phyloP scores from a whole-genome alignment of 2,113 vertebrate genomes.

The Rhinolophus sinicus region DNA sequence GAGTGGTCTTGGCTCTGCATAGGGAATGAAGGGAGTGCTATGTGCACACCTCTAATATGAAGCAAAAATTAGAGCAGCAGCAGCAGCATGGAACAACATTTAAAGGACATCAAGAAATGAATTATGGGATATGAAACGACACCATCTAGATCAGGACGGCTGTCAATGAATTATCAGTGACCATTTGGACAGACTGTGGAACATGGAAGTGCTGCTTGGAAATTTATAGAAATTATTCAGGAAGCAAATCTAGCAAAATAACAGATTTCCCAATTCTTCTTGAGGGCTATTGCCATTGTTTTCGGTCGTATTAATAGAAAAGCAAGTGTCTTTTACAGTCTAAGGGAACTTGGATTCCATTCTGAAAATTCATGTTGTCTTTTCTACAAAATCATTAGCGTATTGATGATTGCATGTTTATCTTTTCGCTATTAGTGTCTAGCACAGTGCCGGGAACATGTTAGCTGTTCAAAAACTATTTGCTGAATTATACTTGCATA shows the following conservation, averaged over 20 bases:
- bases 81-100: not conserved
- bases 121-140: too few relatives aligned
- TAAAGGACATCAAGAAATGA: not conserved
- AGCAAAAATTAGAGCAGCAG: not conserved
- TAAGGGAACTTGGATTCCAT: not conserved
- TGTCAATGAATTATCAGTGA: not conserved
- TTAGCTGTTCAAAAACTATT: not conserved
- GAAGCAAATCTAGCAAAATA: constrained; percentile 9
- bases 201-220: not conserved
- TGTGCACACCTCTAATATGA: not conserved
- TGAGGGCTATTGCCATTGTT: not conserved
- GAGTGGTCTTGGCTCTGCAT: not conserved
- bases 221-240: constrained; percentile 8
- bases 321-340: not conserved
- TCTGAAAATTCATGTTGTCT: not conserved
- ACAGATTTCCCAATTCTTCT: not conserved
- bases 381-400: not conserved
- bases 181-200: not conserved
- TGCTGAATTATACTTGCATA: not conserved
- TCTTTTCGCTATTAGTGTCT: not conserved
- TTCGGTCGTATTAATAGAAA: not conserved
- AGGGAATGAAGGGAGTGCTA: not conserved
- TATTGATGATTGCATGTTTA: not conserved
- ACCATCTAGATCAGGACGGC: not conserved
- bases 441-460: not conserved